Evolutionary conservation across 2,113 vertebrate species (phyloP), one percentile per base, ranked within the genome.

Genomic region (Alces alces): DNA sequence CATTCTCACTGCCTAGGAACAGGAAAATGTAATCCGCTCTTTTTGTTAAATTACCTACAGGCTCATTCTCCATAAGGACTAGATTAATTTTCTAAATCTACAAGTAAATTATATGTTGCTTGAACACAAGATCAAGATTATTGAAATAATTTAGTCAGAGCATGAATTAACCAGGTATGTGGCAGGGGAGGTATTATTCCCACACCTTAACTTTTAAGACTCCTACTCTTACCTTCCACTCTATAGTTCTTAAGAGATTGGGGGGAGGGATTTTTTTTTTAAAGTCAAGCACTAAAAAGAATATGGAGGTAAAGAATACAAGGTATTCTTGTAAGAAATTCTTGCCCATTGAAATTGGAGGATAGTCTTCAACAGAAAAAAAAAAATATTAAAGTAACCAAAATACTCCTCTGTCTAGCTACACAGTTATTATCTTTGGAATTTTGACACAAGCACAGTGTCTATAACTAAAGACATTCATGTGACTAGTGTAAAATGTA

Each of bases 261-360:
- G 0, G 13, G 1, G 3, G 4, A 33, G 61, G 16, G 7, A 6
- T 3, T 7, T 43, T 23, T 73, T 76, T 45, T 5, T 25, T 14
- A 3, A 47, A 79, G 1, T 11, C 16, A 80, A 80, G 78, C 43
- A 19, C 16, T 64, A 11, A 78, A 52, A 70, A 36, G 1, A 93
- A 91, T 14, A 27, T 55, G 36, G 28, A 82, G 9, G 2, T 30
- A 54, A n/a, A 61, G 23, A 82, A 47, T 70, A 5, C 0, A 86
- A 92, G 15, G 27, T 5, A 39, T 39, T 39, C 19, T 21, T 70
- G 19, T 70, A 23, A 54, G 30, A 80, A 8, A 6, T 1, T 57
- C 43, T 58, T 45, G 47, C 8, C 14, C 3, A 27, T n/a, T 58
- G 13, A 70, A 93, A 82, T 6, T 45, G 3, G 9, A 91, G 39